Evolutionary conservation across 2,797 vertebrate genomes (phyloP), one percentile per base, ranked within the genome.

Genomic region (Leptoclinus maculatus): DNA sequence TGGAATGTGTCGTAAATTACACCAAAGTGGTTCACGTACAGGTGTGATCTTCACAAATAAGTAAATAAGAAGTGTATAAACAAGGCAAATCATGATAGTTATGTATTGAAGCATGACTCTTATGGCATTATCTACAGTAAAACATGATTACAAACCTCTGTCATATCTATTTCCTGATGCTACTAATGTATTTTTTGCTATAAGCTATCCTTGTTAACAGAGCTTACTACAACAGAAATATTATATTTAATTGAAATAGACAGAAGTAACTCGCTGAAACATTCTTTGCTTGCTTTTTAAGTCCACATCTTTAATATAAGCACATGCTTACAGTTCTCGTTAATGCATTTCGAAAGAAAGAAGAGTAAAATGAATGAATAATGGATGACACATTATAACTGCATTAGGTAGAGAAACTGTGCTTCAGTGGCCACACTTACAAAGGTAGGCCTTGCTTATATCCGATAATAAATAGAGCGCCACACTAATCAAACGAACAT

Each of bases 381-480:
- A 89, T 83, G 56, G 78, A 83, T 75, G 70, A 57, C 32, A 60
- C 64, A 79, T 81, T 62, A 58, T 34, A 73, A 63, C 71, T 10
- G 43, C 64, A 78, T 69, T 70, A 80, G 47, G 38, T 8, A 45
- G 59, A 59, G 56, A 80, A 53, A 79, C 41, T 32, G 53, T 72
- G 82, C 81, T 74, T 73, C 70, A 68, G 71, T 2, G 51, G 25
- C 21, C 54, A 58, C 38, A 41, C 47, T 64, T 49, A 25, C 43
- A 49, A 70, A 86, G 83, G 84, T 79, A 87, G 77, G 34, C 74
- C 71, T 66, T 5, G 16, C 73, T 72, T 9, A 71, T 41, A 62
- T 86, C 82, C 76, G 73, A 76, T 90, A 92, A 91, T 91, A 91
- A 91, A 91, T 64, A 83, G 81, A 87, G 83, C 69, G 74, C 83